phyloP scores from a whole-genome alignment of 2,888 invertebrate species.

The Saturnia pavonia region DNA sequence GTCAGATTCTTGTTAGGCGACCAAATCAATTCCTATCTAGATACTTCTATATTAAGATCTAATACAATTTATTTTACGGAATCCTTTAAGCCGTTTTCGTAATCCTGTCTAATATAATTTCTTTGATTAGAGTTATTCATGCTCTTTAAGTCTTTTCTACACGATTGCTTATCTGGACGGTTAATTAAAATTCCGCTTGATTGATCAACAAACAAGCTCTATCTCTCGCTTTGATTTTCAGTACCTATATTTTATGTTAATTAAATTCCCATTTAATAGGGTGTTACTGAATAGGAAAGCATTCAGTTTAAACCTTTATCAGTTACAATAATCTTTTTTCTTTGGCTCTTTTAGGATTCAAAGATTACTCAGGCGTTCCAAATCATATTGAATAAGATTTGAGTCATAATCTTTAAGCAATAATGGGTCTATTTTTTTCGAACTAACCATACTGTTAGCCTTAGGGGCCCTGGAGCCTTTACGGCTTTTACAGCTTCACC shows the following conservation, averaged over 20 bases:
- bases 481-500: too few relatives aligned
- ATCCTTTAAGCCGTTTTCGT: not conserved
- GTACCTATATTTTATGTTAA: conserved; percentile 13
- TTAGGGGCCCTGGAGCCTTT: too few relatives aligned
- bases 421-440: too few relatives aligned
- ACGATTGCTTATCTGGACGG: conserved; percentile 46
- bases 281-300: not conserved
- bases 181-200: conserved; percentile 57
- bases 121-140: conserved; percentile 29
- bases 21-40: too few relatives aligned
- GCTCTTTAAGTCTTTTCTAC: conserved; percentile 44
- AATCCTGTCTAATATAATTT: conserved; percentile 17
- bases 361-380: too few relatives aligned
- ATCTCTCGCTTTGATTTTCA: conserved; percentile 13
- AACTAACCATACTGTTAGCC: too few relatives aligned
- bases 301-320: not conserved
- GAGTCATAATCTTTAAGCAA: too few relatives aligned
- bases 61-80: not conserved
- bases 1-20: too few relatives aligned
- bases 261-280: not conserved
- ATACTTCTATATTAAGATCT: not conserved
- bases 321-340: not conserved
- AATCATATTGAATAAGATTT: too few relatives aligned
- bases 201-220: conserved; percentile 41
- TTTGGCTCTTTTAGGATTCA: not conserved